These are phyloP conservation scores for Drosophila paracracens DNA, from an alignment of 2,888 invertebrate genomes.

Conservation along the genomic window DNA sequence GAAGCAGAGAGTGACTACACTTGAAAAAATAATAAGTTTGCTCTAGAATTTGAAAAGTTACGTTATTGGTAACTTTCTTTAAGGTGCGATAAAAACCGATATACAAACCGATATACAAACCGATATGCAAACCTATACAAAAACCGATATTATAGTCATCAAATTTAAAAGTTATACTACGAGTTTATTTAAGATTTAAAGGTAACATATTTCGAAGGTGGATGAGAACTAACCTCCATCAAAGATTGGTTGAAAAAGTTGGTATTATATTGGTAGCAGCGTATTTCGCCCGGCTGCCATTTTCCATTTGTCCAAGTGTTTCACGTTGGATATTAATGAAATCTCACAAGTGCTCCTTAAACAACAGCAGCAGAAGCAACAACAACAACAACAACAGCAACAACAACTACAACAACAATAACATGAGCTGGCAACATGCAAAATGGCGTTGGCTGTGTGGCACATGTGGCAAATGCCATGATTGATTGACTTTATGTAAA, in stretches of 20 bases:
- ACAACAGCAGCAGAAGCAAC: background rate
- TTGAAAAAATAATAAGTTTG: background rate
- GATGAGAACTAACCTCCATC: no score
- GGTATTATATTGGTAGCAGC: no score
- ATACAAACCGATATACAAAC: fast-evolving
- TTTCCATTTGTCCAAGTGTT: conserved; percentile 1
- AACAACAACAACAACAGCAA: background rate
- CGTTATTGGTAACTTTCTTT: fast-evolving
- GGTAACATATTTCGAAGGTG: no score
- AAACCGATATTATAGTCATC: background rate
- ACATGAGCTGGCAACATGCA: conserved; percentile 66
- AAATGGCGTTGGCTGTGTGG: conserved; percentile 62
- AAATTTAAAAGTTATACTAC: background rate
- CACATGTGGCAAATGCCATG: conserved; percentile 62
- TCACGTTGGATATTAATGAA: conserved; percentile 71
- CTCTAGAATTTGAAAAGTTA: fast-evolving
- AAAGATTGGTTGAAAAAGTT: background rate
- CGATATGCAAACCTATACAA: background rate
- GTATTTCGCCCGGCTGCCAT: no score
- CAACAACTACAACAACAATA: background rate
- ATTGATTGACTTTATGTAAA: conserved; percentile 81
- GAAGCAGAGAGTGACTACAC: background rate
- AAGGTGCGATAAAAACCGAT: fast-evolving
- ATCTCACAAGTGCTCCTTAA: conserved; percentile 67
- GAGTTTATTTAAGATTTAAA: no score